Evolutionary conservation across 2,797 vertebrate genomes (phyloP), one percentile per base, ranked within the genome.

Genomic region (Danio jaintianensis): DNA sequence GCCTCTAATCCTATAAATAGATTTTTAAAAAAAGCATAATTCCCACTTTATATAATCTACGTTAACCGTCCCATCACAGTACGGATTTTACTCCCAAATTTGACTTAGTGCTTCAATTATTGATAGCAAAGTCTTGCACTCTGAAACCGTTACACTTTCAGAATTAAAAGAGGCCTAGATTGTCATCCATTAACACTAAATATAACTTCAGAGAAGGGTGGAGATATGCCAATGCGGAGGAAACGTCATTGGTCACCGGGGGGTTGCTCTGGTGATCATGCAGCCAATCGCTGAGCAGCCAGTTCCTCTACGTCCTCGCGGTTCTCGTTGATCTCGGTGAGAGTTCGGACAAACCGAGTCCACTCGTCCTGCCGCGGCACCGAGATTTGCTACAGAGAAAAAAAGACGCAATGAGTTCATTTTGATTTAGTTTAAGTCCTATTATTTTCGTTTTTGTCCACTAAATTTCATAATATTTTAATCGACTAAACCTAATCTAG

Each of bases 321-420:
- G 92, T 96, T 99, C 82, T 97, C 96, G 0, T 98, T 98, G 85
- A 99, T 98, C 86, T 99, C 97, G 8, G 96, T 95, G 82, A 99
- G 94, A 0, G 97, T 99, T 82, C 95, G 95, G 67, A 96, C 95
- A 4, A 99, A 98, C 5, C 96, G 96, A 0, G 95, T 96, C 98
- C 98, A 99, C 88, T 99, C 97, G 0, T 99, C 98, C 2, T 92
- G 96, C 59, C 96, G 96, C 7, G 97, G 97, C 64, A 98, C 94
- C 4, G 96, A 96, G 80, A 99, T 97, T 95, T 98, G 97, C 98
- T 99, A 92, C 79, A 52, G 87, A 85, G 86, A 79, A 84, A 42
- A 45, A 52, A 7, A 36, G 1, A 29, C 7, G 12, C 56, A 61
- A n/a, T 10, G 38, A 38, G 12, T 15, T 36, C 29, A 15, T 36